phyloP scores from a whole-genome alignment of 2,888 invertebrate species.

The Aelia acuminata region DNA sequence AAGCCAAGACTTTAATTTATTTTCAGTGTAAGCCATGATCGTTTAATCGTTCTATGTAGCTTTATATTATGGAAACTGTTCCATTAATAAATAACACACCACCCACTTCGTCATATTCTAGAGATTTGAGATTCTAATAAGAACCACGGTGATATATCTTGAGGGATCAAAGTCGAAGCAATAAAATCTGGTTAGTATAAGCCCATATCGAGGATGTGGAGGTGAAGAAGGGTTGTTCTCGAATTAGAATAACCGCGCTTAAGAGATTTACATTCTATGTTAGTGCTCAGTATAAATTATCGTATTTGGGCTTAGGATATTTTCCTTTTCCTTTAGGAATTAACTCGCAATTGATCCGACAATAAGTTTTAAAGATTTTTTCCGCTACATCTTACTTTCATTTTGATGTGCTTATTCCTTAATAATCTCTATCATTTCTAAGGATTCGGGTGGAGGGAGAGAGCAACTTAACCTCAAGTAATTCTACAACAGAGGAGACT shows the following conservation, averaged over 20 bases:
- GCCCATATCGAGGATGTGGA: background rate
- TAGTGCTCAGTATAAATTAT: background rate
- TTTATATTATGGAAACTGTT: too few species aligned
- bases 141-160: background rate
- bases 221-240: background rate
- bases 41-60: too few species aligned
- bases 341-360: background rate
- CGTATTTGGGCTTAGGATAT: background rate
- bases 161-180: background rate
- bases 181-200: constrained; percentile 4
- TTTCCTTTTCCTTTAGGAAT: background rate
- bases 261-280: background rate
- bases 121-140: background rate
- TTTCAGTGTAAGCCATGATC: too few species aligned
- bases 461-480: too few species aligned
- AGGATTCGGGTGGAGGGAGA: too few species aligned
- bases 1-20: too few species aligned
- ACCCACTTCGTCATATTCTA: background rate
- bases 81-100: too few species aligned
- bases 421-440: too few species aligned
- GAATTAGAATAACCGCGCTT: background rate
- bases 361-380: too few species aligned
- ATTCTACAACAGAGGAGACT: too few species aligned
- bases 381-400: too few species aligned
- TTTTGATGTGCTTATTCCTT: too few species aligned